Base-by-base conservation (phyloP, 2,797 vertebrate genomes). In the Tympanoctomys barrerae region DNA sequence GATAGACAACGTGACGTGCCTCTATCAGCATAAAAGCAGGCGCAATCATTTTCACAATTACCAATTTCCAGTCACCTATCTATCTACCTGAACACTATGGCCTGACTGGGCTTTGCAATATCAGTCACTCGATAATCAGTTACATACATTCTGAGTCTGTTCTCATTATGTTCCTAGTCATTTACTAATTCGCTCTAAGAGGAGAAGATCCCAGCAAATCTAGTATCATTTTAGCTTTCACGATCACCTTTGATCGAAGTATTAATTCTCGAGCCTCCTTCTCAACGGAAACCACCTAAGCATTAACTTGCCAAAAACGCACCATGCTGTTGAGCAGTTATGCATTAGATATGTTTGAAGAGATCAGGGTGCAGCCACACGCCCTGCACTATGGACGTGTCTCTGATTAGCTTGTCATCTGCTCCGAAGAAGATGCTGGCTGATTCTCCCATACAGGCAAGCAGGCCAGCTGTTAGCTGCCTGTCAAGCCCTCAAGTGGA, bases 401-500 rank as follows among this genome's bases (percentile, higher is more conserved):
- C 97, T 98, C 98, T 98, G 98, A 99, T 99, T 99, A 99, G 98
- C 98, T 98, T 98, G 98, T 99, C 98, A 99, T 98, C 98, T 98
- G 62, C 97, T 98, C 90, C 78, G 98, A 99, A 98, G 98, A 99
- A 98, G 98, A 99, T 98, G 98, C 98, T 98, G 98, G 98, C 98
- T 97, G 98, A 98, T 98, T 99, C 98, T 99, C 98, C 98, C 99
- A 98, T 99, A 98, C 98, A 98, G 97, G 99, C 98, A 98, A 99
- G 98, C 98, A 98, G 98, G 98, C 99, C 99, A 99, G 99, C 99
- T 99, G 99, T 99, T 99, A 99, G 99, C 99, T 99, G 99, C 99
- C 99, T 99, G 99, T 99, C 99, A 99, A 99, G 99, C 99, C 99
- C 99, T 99, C 99, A 99, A 99, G 99, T 99, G 99, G 99, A 99